Conservation (phyloP, 2,888 invertebrate genomes). For the Xestoiulus laeticollis region DNA sequence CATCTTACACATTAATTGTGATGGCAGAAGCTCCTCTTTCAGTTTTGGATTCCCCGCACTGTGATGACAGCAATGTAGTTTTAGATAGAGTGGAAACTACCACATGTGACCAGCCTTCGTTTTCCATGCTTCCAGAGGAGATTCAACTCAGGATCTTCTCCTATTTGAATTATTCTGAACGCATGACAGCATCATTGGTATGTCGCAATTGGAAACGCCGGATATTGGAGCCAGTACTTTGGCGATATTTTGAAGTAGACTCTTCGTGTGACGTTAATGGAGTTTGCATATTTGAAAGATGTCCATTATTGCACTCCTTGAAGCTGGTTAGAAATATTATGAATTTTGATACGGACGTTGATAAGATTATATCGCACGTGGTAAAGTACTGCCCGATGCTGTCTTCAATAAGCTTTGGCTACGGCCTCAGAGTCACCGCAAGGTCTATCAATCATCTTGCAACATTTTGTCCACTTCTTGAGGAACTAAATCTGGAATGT, state of each 20-base stretch:
- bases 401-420: not conserved
- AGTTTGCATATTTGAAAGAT: not conserved
- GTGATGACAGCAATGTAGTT: not conserved
- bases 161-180: not conserved
- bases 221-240: not conserved
- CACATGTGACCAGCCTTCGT: not conserved
- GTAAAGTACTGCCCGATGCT: constrained; percentile 42
- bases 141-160: not conserved
- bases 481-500: constrained; percentile 50
- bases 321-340: not conserved
- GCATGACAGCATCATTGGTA: not conserved
- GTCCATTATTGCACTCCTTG: not conserved
- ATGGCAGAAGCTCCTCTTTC: no score
- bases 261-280: not conserved
- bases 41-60: not conserved
- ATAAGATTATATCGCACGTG: not conserved
- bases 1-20: no score
- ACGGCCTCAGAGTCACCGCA: constrained; percentile 42
- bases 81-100: not conserved
- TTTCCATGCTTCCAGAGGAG: constrained; percentile 11
- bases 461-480: constrained; percentile 47
- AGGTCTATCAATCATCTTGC: not conserved
- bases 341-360: not conserved
- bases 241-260: not conserved
- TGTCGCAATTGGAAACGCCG: not conserved